These are phyloP conservation scores for Drosophila repletoides DNA, from an alignment of 1,140 invertebrate genomes.

Conservation along the genomic window DNA sequence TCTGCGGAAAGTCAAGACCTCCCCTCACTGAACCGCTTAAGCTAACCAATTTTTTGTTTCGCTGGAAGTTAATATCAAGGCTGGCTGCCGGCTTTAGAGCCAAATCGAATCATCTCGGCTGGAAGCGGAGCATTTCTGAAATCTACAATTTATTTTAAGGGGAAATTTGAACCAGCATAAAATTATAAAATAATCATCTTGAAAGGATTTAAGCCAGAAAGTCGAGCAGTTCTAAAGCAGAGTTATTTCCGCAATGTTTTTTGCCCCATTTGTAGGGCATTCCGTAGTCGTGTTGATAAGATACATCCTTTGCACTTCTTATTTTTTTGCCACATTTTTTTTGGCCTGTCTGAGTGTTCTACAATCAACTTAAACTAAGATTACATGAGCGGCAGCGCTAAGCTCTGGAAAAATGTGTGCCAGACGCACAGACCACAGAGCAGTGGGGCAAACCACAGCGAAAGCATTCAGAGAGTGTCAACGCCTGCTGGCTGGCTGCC, in stretches of 20 bases:
- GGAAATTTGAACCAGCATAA: too few species aligned
- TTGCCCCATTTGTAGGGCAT: not conserved
- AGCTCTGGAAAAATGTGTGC: conserved; percentile 70
- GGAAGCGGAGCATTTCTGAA: too few species aligned
- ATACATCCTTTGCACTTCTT: not conserved
- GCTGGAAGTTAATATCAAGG: too few species aligned
- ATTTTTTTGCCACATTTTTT: not conserved
- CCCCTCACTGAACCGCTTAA: not conserved
- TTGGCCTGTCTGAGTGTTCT: conserved; percentile 39
- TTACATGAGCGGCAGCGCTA: conserved; percentile 68
- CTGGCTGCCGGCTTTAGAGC: too few species aligned
- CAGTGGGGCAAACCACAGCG: conserved; percentile 9
- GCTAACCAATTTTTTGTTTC: not conserved
- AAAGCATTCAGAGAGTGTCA: conserved; percentile 43
- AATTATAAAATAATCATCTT: too few species aligned
- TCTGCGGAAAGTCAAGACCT: conserved; percentile 16
- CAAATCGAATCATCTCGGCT: too few species aligned
- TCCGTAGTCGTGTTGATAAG: not conserved
- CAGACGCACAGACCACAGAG: conserved; percentile 16
- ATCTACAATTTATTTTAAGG: too few species aligned
- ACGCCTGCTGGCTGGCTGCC: not conserved
- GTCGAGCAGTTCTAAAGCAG: too few species aligned
- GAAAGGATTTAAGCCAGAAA: too few species aligned
- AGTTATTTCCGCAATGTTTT: too few species aligned
- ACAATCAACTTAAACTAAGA: conserved; percentile 81